phyloP scores from a whole-genome alignment of 2,113 vertebrate species.

The Chlamydotis undulata region DNA sequence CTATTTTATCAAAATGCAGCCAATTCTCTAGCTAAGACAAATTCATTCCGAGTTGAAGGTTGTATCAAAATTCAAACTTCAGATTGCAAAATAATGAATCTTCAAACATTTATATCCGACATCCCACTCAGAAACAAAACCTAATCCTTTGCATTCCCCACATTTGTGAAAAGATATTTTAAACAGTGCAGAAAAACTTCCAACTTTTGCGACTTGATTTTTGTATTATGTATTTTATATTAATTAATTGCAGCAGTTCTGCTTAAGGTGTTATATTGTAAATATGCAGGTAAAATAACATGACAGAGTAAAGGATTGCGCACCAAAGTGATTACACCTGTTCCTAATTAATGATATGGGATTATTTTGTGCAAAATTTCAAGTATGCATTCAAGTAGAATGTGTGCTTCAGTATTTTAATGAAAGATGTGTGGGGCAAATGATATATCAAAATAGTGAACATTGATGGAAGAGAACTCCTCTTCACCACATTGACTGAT shows the following conservation, averaged over 20 bases:
- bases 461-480: not conserved
- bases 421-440: not conserved
- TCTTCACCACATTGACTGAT: not conserved
- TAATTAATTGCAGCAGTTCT: not conserved
- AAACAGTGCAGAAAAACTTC: not conserved
- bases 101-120: not conserved
- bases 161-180: not conserved
- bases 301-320: not conserved
- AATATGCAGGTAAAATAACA: not conserved
- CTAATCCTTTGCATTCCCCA: not conserved
- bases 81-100: not conserved
- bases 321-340: not conserved
- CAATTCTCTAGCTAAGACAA: not conserved
- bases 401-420: not conserved
- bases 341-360: not conserved
- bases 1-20: not conserved
- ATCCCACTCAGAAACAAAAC: not conserved
- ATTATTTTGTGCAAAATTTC: not conserved
- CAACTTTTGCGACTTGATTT: not conserved
- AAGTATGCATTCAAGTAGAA: not conserved
- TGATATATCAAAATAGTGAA: not conserved
- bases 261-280: not conserved
- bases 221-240: not conserved
- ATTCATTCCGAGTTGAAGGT: not conserved
- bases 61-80: not conserved